These are phyloP conservation scores for Calliphora vicina DNA, from an alignment of 1,140 invertebrate genomes.

Conservation along the genomic window DNA sequence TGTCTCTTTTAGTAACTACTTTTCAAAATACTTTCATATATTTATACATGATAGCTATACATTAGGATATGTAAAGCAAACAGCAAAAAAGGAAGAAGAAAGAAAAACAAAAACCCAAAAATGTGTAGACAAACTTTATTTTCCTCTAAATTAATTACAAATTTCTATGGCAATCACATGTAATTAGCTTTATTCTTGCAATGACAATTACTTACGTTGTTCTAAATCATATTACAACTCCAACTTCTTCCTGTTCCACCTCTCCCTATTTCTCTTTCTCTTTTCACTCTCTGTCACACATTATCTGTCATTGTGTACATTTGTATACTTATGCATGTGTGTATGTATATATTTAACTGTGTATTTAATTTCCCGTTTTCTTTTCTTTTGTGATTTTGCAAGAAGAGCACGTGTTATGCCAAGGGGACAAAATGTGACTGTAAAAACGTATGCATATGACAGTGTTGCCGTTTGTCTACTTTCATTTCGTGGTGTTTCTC, in stretches of 20 bases:
- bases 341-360: neutral
- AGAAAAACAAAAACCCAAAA: neutral
- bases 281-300: neutral
- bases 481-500: no score
- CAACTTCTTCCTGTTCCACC: neutral
- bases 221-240: no score
- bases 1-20: neutral
- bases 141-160: neutral
- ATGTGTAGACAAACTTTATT: neutral
- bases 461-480: no score
- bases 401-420: neutral
- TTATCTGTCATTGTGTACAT: neutral
- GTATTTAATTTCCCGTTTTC: neutral
- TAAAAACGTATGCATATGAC: neutral
- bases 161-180: neutral
- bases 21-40: neutral
- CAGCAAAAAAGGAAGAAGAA: neutral
- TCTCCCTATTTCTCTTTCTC: neutral
- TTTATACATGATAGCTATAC: neutral
- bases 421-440: neutral
- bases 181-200: neutral
- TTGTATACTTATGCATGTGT: neutral
- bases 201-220: no score
- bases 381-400: no score
- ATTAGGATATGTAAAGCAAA: neutral